Base-by-base conservation (phyloP, 2,888 invertebrate species). In the Limnephilus lunatus region DNA sequence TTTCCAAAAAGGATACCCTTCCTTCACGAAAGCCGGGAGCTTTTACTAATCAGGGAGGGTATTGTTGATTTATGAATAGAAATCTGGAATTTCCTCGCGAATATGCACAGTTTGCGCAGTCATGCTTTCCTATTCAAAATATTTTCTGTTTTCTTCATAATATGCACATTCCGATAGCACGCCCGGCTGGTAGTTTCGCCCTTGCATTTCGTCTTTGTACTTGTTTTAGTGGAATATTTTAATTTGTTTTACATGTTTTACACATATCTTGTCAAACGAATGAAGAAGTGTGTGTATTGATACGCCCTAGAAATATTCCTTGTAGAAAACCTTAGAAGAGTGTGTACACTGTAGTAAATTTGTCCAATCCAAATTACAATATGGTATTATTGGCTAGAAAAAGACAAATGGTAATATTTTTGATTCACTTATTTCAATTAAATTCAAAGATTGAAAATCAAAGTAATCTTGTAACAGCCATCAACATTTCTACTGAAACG, bases 21-120 rank as follows among this genome's bases (percentile, higher is more conserved):
- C 68, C 7, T 25, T 68, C 68, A 25, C n/a, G 25, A 68, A 68
- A 68, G 68, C 68, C 5, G 2, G 3, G 80, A 19, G 68, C 88
- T 88, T 88, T 88, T 88, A 53, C 80, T 31, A 88, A 88, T 88
- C 88, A 88, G 25, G 88, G 80, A 80, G 31, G 12, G 88, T 19
- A 88, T 88, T 88, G 88, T 88, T 88, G 88, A 88, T 32, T 68
- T 80, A 88, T 88, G 88, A 88, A 88, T 80, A 88, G 87, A 53
- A 85, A n/a, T 12, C 88, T 88, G 88, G 32, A 80, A 88, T 32
- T 88, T 80, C n/a, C 11, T 80, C 80, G 80, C 14, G 25, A 32
- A 88, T 80, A 68, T 48, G 48, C 48, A 15, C 48, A 48, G 48
- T 48, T 44, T 39, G 88, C 88, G 31, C 88, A 53, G 32, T 88